Evolutionary conservation across 2,888 invertebrate species (phyloP).

Genomic region (Lasioglossum oenotherae): DNA sequence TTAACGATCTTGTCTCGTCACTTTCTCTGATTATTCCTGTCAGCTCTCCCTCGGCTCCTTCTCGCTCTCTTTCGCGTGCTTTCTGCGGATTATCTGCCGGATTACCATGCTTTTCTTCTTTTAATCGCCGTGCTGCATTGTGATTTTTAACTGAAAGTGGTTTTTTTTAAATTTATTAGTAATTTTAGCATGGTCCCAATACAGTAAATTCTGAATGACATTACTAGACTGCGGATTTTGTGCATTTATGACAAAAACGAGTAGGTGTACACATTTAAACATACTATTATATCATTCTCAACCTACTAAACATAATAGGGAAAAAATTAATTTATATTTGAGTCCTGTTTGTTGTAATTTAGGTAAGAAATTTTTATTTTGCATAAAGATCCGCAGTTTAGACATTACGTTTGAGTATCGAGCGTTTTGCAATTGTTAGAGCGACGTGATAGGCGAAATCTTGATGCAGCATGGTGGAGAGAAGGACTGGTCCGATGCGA

Average conservation of each 20-base stretch:
- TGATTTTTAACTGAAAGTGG: neutral
- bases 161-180: too few species aligned
- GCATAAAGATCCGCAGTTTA: too few species aligned
- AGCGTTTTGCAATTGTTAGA: constrained; percentile 10
- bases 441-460: constrained; percentile 9
- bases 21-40: neutral
- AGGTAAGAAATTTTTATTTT: too few species aligned
- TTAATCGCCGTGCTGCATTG: neutral
- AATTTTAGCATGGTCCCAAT: too few species aligned
- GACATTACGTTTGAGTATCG: neutral
- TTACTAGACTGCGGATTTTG: too few species aligned
- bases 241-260: too few species aligned
- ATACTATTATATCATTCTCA: too few species aligned
- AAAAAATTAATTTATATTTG: too few species aligned
- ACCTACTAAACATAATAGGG: too few species aligned
- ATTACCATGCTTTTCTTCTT: neutral
- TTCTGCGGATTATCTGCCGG: neutral
- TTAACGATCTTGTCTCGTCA: constrained; percentile 4
- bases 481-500: constrained; percentile 21
- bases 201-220: too few species aligned
- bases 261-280: too few species aligned
- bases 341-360: too few species aligned
- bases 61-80: neutral
- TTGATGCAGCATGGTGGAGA: constrained; percentile 12
- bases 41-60: neutral